Evolutionary conservation across 1,140 invertebrate genomes (phyloP), one percentile per base, ranked within the genome.

Genomic region (Diuraphis noxia): DNA sequence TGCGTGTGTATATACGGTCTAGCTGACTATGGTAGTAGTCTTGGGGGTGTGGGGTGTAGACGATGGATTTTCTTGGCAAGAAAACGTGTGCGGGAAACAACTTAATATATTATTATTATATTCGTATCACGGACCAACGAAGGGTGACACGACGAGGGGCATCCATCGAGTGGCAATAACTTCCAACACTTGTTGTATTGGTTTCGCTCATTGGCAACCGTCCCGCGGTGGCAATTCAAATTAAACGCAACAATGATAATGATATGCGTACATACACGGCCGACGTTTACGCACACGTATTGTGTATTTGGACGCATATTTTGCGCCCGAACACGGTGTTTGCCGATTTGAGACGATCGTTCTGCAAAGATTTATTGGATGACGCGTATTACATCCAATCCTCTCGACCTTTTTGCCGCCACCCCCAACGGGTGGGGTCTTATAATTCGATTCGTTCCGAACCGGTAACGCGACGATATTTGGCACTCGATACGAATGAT

Each of bases 211-310:
- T 82, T 91, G 89, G 63, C 89, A 91, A 82, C 21, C 77, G 77
- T 81, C 41, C 77, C 41, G 89, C 41, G 46, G 34, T 6, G 40
- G 43, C 77, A 52, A 91, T 91, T 91, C 89, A 91, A 91, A 91
- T 91, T 91, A 82, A 91, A 91, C 77, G 77, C 89, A 81, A 91
- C 89, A 82, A 91, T 46, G 30, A 72, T n/a, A 72, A 72, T n/a
- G 56, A n/a, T 72, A 72, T 72, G 56, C 56, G 13, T n/a, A 3
- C 56, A 30, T 10, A 13, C 46, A 49, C 46, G 9, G 8, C 56
- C 25, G 25, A 63, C 25, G 30, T 30, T 30, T 30, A 63, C 30
- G 10, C 56, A 56, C 52, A 56, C 56, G 25, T 30, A 56, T 9
- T 9, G 8, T 79, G n/a, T 19, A 25, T 43, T 10, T 10, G n/a